phyloP scores from a whole-genome alignment of 2,888 invertebrate genomes.

The Apodemia hepburni region DNA sequence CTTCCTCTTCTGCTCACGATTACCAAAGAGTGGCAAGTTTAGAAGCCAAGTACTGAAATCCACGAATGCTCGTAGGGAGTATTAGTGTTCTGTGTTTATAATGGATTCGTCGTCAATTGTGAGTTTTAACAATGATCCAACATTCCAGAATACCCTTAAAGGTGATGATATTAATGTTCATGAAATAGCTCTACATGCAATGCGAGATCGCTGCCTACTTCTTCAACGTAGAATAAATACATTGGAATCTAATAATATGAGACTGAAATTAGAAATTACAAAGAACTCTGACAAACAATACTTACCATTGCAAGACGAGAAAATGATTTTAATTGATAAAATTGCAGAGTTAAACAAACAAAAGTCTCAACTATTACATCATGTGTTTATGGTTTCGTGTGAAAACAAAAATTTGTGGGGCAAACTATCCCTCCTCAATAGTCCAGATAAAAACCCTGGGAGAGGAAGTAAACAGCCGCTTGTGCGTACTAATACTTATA shows the following conservation, averaged over 20 bases:
- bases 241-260: conserved; percentile 89
- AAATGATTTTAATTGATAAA: conserved; percentile 77
- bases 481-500: conserved; percentile 81
- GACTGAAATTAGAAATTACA: conserved; percentile 68
- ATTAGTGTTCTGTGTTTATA: background rate
- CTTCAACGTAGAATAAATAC: conserved; percentile 85
- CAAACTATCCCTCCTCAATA: conserved; percentile 80
- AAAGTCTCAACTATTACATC: conserved; percentile 87
- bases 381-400: conserved; percentile 89
- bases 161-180: conserved; percentile 80
- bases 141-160: conserved; percentile 65
- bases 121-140: conserved; percentile 71
- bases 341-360: conserved; percentile 86
- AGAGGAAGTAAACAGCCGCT: conserved; percentile 52
- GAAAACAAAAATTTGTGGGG: conserved; percentile 91
- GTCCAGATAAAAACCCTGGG: conserved; percentile 42
- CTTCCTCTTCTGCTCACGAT: no score
- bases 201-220: conserved; percentile 89
- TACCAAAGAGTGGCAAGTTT: no score
- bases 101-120: conserved; percentile 74
- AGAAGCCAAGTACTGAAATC: no score
- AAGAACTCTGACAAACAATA: conserved; percentile 50
- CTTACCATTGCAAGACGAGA: conserved; percentile 63
- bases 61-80: background rate
- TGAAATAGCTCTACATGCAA: conserved; percentile 88